These are phyloP conservation scores for Danio choprae DNA, from an alignment of 2,797 vertebrate genomes.

Conservation along the genomic window DNA sequence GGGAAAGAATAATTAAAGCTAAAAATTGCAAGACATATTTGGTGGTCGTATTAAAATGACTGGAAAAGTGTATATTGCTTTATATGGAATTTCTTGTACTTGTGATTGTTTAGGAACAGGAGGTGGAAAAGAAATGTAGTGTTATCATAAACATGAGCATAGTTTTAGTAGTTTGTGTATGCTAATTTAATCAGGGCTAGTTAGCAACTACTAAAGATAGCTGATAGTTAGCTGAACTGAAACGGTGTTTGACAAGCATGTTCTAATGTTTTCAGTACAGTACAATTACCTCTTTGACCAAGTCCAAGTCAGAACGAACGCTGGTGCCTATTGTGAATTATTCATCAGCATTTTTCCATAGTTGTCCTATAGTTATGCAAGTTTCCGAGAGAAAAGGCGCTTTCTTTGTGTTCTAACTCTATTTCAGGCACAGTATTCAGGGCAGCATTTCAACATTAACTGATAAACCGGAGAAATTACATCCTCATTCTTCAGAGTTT, in stretches of 20 bases:
- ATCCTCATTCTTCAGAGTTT: too few relatives aligned
- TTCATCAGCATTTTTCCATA: conserved; percentile 38
- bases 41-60: neutral
- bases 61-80: neutral
- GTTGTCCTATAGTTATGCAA: conserved; percentile 15
- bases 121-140: too few relatives aligned
- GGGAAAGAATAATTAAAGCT: neutral
- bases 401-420: conserved; percentile 1
- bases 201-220: neutral
- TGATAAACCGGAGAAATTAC: neutral
- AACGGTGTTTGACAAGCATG: neutral
- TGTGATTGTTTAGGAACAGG: too few relatives aligned
- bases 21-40: neutral
- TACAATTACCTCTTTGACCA: neutral
- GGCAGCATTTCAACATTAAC: neutral
- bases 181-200: conserved; percentile 3
- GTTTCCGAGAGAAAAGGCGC: conserved; percentile 30
- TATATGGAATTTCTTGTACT: neutral
- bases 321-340: conserved; percentile 15
- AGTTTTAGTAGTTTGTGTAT: neutral
- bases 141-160: neutral
- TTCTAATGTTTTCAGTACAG: neutral
- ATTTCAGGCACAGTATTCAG: neutral
- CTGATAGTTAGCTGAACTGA: neutral
- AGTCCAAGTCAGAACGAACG: neutral